Evolutionary conservation across 2,888 invertebrate species (phyloP).

Genomic region (Meliscaeva auricollis): DNA sequence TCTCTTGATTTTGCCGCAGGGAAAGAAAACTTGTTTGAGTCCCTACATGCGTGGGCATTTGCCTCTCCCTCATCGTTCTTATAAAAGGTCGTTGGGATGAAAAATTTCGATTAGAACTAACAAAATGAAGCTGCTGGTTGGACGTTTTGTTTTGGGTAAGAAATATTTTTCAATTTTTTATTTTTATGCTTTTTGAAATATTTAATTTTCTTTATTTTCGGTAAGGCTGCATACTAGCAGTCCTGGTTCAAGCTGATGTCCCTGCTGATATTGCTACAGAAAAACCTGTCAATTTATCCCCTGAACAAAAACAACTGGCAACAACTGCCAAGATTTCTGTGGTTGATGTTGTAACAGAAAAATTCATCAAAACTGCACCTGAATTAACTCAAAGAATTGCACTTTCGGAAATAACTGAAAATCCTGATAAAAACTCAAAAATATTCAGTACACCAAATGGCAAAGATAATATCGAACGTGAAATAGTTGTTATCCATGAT

Average conservation of each 20-base stretch:
- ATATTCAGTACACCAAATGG: background rate
- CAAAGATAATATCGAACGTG: background rate
- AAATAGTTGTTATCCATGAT: constrained; percentile 25
- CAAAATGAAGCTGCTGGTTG: constrained; percentile 69
- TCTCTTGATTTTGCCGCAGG: constrained; percentile 5
- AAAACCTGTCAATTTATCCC: background rate
- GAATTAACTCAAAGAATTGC: background rate
- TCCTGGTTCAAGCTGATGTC: constrained; percentile 40
- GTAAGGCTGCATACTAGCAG: constrained; percentile 44
- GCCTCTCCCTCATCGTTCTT: background rate
- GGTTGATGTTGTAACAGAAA: constrained; percentile 1
- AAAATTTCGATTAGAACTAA: constrained; percentile 51
- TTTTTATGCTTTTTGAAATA: background rate
- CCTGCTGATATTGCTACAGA: constrained; percentile 10
- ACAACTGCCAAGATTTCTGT: background rate
- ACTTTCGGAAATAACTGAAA: background rate
- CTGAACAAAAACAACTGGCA: background rate
- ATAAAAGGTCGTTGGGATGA: constrained; percentile 60
- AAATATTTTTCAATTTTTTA: background rate
- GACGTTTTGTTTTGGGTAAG: constrained; percentile 64
- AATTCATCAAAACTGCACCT: background rate
- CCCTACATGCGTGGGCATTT: constrained; percentile 11
- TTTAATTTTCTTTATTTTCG: background rate
- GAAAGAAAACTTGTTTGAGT: constrained; percentile 63
- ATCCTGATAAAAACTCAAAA: constrained; percentile 12